Evolutionary conservation across 2,888 invertebrate species (phyloP), one percentile per base, ranked within the genome.

Genomic region (Mamestra brassicae): DNA sequence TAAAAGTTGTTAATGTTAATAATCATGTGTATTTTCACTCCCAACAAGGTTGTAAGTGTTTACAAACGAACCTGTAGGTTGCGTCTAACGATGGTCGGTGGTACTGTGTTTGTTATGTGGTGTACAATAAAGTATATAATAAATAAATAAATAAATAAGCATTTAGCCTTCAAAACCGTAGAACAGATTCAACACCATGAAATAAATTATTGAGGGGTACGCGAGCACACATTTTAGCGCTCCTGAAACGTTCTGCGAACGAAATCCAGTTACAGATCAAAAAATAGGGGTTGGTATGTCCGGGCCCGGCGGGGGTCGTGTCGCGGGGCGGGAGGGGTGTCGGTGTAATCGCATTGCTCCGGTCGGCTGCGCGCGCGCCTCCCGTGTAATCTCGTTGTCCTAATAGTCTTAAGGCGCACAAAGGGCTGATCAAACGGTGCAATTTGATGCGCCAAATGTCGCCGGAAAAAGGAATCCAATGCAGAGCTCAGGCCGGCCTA

Each of bases 381-480:
- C 88, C 92, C 93, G 92, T 91, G 87, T 95, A 95, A 95, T 95
- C 96, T 93, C 89, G 92, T 95, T 95, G 92, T 92, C 87, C 89
- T 96, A 96, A 96, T 95, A 92, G 94, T 94, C 95, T 96, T 95
- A 95, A 92, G 92, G 92, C 93, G 91, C 87, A 95, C 95, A 95
- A 95, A 95, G 94, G 94, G 90, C 93, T 91, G 94, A 94, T 94
- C 94, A 94, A 95, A 94, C 95, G 94, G 90, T 88, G 91, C 94
- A 94, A 95, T 95, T 95, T 93, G 91, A 93, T 89, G 91, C 93
- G 91, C 95, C 95, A 96, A 96, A 95, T 96, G 96, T 96, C 94
- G 91, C 64, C 61, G 73, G 71, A 71, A 74, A 52, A 50, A 54
- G 26, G 11, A 74, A 74, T n/a, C 52, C 57, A 57, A 66, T 52